Percentiles rank a stretch among this genome's conserved stretches.
These are phyloP conservation scores for Drosophila colorata DNA, from an alignment of 2,888 invertebrate genomes.

Conservation along the genomic window DNA sequence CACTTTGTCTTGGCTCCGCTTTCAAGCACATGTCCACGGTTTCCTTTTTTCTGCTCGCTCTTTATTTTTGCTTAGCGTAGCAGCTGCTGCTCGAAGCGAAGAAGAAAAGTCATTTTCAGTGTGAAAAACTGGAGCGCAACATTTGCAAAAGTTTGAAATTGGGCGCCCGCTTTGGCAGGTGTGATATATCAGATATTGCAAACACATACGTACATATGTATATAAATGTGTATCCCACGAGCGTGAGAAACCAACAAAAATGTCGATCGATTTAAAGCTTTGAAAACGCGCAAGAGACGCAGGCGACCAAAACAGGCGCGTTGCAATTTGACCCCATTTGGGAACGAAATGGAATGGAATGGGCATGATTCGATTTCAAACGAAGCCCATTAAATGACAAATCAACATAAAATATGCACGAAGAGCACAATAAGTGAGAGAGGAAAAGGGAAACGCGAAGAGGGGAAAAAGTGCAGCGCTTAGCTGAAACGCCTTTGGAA, in stretches of 20 bases:
- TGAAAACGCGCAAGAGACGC: constrained; percentile 16
- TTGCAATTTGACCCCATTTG: constrained; percentile 32
- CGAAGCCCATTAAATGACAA: constrained; percentile 51
- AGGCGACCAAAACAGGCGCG: constrained; percentile 24
- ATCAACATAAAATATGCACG: constrained; percentile 34
- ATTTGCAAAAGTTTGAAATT: constrained; percentile 49
- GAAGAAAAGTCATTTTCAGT: constrained; percentile 32
- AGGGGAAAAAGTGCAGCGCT: background rate
- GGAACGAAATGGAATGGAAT: constrained; percentile 12
- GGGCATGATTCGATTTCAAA: constrained; percentile 45
- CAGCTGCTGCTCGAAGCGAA: constrained; percentile 44
- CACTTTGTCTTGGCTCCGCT: constrained; percentile 64
- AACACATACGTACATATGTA: background rate
- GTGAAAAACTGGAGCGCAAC: constrained; percentile 52
- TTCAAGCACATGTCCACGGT: constrained; percentile 52
- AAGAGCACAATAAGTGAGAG: constrained; percentile 8
- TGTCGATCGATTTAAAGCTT: constrained; percentile 53
- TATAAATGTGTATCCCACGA: background rate
- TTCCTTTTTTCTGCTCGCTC: background rate
- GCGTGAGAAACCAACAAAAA: constrained; percentile 32
- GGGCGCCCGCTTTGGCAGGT: constrained; percentile 39
- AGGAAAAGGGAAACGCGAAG: background rate
- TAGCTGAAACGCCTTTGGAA: constrained; percentile 10
- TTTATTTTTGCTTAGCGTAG: constrained; percentile 25
- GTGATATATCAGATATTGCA: constrained; percentile 42